Conservation (phyloP, 1,140 invertebrate genomes). For the Drosophila dunni region DNA sequence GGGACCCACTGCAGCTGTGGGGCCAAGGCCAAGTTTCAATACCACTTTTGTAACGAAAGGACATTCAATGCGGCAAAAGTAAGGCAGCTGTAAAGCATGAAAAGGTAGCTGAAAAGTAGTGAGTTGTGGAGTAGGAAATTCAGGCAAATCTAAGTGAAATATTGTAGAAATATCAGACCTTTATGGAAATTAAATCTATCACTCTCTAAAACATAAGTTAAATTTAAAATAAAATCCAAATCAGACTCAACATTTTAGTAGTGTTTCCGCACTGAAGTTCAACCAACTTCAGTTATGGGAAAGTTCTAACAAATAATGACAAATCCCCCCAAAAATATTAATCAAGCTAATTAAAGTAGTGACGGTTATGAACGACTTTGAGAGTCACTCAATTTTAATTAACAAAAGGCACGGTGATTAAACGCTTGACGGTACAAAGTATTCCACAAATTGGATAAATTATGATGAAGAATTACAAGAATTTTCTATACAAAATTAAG, state of each 20-base stretch:
- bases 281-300: background rate
- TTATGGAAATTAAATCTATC: too few relatives aligned
- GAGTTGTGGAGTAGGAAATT: too few relatives aligned
- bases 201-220: too few relatives aligned
- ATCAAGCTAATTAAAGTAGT: background rate
- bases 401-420: background rate
- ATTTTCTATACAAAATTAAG: too few relatives aligned
- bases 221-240: background rate
- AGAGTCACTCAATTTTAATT: background rate
- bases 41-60: background rate
- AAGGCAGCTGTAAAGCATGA: background rate
- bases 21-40: slow-evolving; percentile 17
- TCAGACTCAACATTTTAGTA: background rate
- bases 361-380: background rate
- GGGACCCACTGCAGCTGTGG: background rate
- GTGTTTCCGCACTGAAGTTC: background rate
- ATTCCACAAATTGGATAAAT: background rate
- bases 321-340: background rate
- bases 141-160: too few relatives aligned
- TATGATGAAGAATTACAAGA: background rate
- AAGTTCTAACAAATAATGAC: background rate
- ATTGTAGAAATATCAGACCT: too few relatives aligned
- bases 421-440: background rate
- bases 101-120: background rate
- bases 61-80: slow-evolving; percentile 15